These are phyloP conservation scores for Chelonia mydas DNA, from an alignment of 2,797 vertebrate species.

Conservation along the genomic window DNA sequence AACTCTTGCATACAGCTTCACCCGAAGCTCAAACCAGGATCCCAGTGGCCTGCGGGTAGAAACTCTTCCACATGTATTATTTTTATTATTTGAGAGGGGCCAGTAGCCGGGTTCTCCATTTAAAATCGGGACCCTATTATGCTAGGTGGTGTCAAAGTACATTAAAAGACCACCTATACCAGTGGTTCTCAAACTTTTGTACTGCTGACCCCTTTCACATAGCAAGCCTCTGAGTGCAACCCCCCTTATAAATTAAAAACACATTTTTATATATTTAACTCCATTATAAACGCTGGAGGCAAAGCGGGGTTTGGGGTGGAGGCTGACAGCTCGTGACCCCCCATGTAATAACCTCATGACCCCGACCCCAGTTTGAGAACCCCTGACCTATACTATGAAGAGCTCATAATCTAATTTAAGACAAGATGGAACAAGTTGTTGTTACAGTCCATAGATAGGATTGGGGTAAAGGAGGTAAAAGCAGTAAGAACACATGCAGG, in stretches of 20 bases:
- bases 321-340: too few relatives aligned
- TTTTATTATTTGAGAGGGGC: neutral
- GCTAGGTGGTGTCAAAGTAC: fast-evolving
- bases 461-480: neutral
- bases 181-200: too few relatives aligned
- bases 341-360: too few relatives aligned
- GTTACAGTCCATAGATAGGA: neutral
- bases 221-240: too few relatives aligned
- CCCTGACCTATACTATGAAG: neutral
- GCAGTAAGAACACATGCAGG: fast-evolving
- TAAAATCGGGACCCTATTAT: neutral
- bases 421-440: neutral
- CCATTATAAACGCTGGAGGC: too few relatives aligned
- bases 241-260: too few relatives aligned
- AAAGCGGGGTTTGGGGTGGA: too few relatives aligned
- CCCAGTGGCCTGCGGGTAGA: fast-evolving
- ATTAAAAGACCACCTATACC: neutral
- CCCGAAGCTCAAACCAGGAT: fast-evolving
- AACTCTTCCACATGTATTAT: neutral
- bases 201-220: too few relatives aligned
- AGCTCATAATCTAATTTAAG: neutral
- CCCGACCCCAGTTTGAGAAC: too few relatives aligned
- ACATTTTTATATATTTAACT: too few relatives aligned
- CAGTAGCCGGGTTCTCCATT: neutral
- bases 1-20: fast-evolving